Conservation (phyloP, 2,113 vertebrate genomes). For the Ctenomys sociabilis region DNA sequence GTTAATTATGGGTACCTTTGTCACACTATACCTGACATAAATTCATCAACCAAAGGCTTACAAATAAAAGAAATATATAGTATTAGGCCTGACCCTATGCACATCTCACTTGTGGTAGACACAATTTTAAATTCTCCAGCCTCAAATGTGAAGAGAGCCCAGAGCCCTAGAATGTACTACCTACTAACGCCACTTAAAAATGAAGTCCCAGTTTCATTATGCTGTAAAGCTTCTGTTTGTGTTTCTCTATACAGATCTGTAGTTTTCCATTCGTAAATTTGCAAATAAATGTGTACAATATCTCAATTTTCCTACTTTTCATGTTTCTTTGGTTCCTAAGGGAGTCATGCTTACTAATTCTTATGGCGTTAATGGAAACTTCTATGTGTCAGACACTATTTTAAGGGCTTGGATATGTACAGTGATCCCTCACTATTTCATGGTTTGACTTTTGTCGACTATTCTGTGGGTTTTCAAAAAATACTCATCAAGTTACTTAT, state of each 20-base stretch:
- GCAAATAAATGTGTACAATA: neutral
- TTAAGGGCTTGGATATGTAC: neutral
- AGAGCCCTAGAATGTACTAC: neutral
- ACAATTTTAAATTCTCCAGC: neutral
- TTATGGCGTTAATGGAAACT: neutral
- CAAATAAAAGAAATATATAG: neutral
- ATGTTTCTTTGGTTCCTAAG: neutral
- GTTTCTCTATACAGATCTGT: neutral
- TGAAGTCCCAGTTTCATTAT: neutral
- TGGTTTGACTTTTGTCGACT: no score
- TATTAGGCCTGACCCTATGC: neutral
- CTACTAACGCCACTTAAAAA: neutral
- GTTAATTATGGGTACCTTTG: neutral
- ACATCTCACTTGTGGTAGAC: neutral
- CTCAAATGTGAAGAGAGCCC: neutral
- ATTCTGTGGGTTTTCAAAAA: no score
- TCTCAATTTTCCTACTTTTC: neutral
- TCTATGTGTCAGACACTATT: neutral
- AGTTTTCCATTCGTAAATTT: neutral
- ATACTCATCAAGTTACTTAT: no score
- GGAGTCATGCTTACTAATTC: neutral
- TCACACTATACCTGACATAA: neutral
- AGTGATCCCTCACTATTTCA: no score
- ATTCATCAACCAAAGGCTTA: neutral
- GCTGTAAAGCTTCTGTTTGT: neutral